Percentiles rank a stretch among this genome's conserved stretches.
Conservation (phyloP, 2,797 vertebrate species). For the Melanotaenia pygmaea region DNA sequence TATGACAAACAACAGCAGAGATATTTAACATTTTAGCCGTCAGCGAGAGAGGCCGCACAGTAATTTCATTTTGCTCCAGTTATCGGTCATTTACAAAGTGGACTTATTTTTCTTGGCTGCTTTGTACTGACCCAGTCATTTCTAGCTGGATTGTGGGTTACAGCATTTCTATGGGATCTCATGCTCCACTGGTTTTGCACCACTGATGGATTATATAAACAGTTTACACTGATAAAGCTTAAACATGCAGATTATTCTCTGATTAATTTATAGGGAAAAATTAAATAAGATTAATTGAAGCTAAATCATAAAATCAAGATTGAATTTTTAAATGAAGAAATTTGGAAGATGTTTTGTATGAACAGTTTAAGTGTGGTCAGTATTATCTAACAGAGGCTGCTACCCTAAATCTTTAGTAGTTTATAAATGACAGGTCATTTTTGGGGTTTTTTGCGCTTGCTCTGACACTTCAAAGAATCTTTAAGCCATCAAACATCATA, state of each 20-base stretch:
- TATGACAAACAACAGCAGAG: conserved; percentile 58
- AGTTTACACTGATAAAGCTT: conserved; percentile 11
- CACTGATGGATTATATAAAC: conserved; percentile 17
- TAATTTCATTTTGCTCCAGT: conserved; percentile 48
- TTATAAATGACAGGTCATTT: not conserved
- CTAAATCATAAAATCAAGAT: not conserved
- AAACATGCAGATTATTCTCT: conserved; percentile 9
- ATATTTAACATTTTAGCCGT: conserved; percentile 35
- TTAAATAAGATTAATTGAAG: not conserved
- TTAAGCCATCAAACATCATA: conserved; percentile 8
- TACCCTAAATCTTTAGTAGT: too few relatives aligned
- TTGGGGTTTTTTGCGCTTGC: fast-evolving
- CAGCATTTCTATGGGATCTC: conserved; percentile 49
- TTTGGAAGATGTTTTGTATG: not conserved
- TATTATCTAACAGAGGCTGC: not conserved
- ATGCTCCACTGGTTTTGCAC: conserved; percentile 48
- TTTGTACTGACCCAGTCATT: conserved; percentile 29
- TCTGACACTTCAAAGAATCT: conserved; percentile 11
- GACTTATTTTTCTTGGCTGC: conserved; percentile 66
- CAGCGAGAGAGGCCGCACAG: conserved; percentile 43
- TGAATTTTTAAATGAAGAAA: not conserved
- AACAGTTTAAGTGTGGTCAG: not conserved
- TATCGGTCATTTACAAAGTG: conserved; percentile 45
- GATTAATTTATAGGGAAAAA: conserved; percentile 6
- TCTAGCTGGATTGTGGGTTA: conserved; percentile 41